Percentiles rank a stretch among this genome's conserved stretches.
phyloP scores from a whole-genome alignment of 2,797 vertebrate species.

The Pipistrellus nathusii region DNA sequence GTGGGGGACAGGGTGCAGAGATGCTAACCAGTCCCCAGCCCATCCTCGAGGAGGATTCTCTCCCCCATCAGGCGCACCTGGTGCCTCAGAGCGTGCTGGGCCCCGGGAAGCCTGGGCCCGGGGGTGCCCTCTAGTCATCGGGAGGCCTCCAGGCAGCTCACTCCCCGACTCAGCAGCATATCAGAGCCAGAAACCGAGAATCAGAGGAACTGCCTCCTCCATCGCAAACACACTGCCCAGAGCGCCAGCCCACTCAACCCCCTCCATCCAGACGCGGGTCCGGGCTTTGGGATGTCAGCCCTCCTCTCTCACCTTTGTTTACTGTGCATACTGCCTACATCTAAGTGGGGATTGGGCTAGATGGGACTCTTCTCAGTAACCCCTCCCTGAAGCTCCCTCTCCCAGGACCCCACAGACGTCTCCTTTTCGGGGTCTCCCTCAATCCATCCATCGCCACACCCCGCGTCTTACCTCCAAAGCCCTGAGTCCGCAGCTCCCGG shows the following conservation, averaged over 20 bases:
- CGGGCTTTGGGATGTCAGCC: background rate
- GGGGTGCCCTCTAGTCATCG: background rate
- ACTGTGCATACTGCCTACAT: background rate
- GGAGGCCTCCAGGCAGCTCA: background rate
- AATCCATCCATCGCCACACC: background rate
- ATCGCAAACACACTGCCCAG: background rate
- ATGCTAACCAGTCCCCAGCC: background rate
- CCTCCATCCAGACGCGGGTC: background rate
- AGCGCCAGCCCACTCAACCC: background rate
- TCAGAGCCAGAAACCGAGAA: background rate
- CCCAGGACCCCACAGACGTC: background rate
- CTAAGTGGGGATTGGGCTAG: background rate
- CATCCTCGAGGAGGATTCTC: background rate
- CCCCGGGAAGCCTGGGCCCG: background rate
- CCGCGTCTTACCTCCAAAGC: slow-evolving; percentile 82
- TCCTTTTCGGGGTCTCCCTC: background rate
- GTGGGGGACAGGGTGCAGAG: background rate
- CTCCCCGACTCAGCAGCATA: background rate
- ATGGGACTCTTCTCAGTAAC: background rate
- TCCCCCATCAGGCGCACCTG: background rate
- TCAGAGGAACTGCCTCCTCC: background rate
- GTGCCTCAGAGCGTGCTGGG: background rate
- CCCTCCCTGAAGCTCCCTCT: background rate
- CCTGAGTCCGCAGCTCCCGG: slow-evolving; percentile 78
- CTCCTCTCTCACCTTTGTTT: background rate